Evolutionary conservation across 1,140 invertebrate genomes (phyloP), one percentile per base, ranked within the genome.

Genomic region (Sinella curviseta): DNA sequence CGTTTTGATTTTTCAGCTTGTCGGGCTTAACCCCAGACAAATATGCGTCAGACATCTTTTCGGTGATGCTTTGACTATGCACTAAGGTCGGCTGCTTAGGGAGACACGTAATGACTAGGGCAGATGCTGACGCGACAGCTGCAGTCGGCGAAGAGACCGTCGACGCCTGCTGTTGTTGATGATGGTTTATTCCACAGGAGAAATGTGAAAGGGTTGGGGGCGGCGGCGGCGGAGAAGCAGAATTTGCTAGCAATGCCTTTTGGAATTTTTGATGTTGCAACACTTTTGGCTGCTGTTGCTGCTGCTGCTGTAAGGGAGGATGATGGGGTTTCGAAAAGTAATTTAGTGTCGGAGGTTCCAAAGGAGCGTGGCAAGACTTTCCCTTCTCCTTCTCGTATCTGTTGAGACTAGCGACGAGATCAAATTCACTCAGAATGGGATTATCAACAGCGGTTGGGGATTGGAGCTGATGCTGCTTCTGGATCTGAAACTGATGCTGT

Each of bases 31-130:
- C 84, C 12, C 83, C 84, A 26, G 86, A 86, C 76, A 86, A 78
- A 55, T 84, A 84, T 1, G 86, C 85, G 79, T 86, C 86, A 55
- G 85, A 84, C 85, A 86, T 86, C 35, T 82, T 80, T 30, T 70
- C 65, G 14, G 65, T 70, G 65, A 70, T 70, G n/a, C 65, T 70
- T 24, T 70, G 65, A 33, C 65, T 70, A 33, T 70, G 65, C 26
- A 70, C 65, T 33, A 70, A n/a, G 31, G 65, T 70, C 65, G 65
- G 65, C 31, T 70, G 65, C n/a, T 70, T 70, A 1, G 65, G 65
- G 65, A 70, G 65, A 33, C 65, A 70, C 4, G 65, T 70, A 30
- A 70, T 30, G 31, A 70, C 65, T 2, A 70, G 31, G 24, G 65
- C 65, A 70, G 65, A 70, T 70, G 65, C 65, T 31, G 65, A 70